Evolutionary conservation across 2,797 vertebrate genomes (phyloP), one percentile per base, ranked within the genome.

Genomic region (Ptychobarbus kaznakovi): DNA sequence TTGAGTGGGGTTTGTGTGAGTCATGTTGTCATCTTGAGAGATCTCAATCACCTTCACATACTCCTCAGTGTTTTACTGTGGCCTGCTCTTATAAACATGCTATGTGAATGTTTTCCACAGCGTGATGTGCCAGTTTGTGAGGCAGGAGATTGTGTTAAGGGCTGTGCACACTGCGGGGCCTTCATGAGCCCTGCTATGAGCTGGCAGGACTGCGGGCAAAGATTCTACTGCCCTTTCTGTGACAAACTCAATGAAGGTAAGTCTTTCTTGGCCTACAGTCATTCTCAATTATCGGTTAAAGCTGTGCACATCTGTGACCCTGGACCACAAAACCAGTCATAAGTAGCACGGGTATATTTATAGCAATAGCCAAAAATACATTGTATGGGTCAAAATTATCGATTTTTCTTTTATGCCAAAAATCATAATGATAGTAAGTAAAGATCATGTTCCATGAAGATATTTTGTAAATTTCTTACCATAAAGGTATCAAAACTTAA

Each of bases 201-300:
- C 87, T 96, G 96, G 95, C 94, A 94, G 90, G 96, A 96, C 92
- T 95, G 95, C 73, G 96, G 96, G 18, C 95, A 96, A 88, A 94
- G 95, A 85, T 96, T 95, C 89, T 89, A 91, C 90, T 96, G 95
- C 87, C 95, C 95, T 28, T 96, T 96, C 92, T 96, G 96, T 69
- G 94, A 93, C 8, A 93, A 93, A 87, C 91, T 95, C 80, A 92
- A 77, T 12, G 94, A 95, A 90, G 96, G 96, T 95, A 70, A 83
- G 76, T 80, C 35, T 32, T 51, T 32, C 42, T 51, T 44, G 38
- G 63, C 49, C 11, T 7, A 8, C 11, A 42, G 32, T 65, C 28
- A 44, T 44, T 46, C 20, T 74, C 32, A 53, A 20, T 44, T 74
- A 58, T 42, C 15, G 18, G 32, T 12, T 76, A 32, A 51, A 74